Evolutionary conservation across 2,113 vertebrate species (phyloP).

Genomic region (Nestor notabilis): DNA sequence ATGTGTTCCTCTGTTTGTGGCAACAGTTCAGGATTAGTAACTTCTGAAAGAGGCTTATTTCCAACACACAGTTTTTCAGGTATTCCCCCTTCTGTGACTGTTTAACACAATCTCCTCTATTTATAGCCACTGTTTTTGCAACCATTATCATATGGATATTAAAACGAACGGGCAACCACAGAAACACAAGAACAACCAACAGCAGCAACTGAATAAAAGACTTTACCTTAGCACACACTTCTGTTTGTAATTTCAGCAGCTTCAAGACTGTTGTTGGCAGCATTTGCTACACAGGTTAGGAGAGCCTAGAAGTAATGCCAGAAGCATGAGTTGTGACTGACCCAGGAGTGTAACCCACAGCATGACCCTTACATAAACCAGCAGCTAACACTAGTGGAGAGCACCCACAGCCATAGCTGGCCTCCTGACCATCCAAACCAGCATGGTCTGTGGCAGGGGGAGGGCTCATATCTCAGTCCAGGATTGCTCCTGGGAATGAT

Average conservation of each 20-base stretch:
- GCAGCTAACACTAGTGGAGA: background rate
- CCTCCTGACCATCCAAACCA: background rate
- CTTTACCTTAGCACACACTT: background rate
- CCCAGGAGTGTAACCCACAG: background rate
- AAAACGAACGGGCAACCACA: background rate
- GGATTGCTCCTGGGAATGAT: background rate
- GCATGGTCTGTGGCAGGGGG: accelerated
- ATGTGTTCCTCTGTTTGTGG: background rate
- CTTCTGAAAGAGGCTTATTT: background rate
- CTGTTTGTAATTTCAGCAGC: background rate
- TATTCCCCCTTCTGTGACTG: background rate
- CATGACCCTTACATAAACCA: background rate
- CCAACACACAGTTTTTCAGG: background rate
- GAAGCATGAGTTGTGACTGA: background rate
- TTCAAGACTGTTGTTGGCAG: background rate
- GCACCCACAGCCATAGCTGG: accelerated
- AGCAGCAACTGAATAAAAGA: background rate
- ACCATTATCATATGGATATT: background rate
- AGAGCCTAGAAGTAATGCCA: background rate
- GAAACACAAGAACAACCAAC: background rate
- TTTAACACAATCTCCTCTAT: background rate
- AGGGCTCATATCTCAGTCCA: accelerated
- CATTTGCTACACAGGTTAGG: background rate
- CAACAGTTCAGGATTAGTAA: background rate
- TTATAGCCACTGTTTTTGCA: background rate